A percentile compares a stretch with the other conserved stretches of the same genome.
These are phyloP conservation scores for Nomada fabriciana DNA, from an alignment of 2,888 invertebrate genomes.

Conservation along the genomic window DNA sequence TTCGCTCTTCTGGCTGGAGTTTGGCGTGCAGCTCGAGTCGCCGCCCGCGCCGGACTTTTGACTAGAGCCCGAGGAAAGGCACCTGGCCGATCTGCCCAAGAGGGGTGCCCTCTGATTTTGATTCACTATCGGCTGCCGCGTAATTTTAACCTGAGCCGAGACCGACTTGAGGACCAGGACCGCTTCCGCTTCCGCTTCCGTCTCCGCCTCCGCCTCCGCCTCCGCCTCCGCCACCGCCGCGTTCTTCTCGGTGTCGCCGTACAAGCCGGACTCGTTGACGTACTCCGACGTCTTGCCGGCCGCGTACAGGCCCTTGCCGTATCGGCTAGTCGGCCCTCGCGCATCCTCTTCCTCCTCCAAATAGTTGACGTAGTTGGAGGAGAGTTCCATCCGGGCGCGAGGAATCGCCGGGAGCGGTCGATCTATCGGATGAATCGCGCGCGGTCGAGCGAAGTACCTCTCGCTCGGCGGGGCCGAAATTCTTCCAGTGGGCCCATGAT, in stretches of 20 bases:
- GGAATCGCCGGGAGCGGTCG: constrained; percentile 82
- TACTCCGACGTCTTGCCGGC: constrained; percentile 48
- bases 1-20: constrained; percentile 81
- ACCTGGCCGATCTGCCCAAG: constrained; percentile 74
- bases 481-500: constrained; percentile 79
- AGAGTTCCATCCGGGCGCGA: constrained; percentile 73
- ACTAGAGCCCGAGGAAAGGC: constrained; percentile 79
- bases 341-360: constrained; percentile 55
- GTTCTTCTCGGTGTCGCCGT: constrained; percentile 17
- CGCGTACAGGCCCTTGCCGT: constrained; percentile 6
- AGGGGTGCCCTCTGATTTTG: constrained; percentile 72
- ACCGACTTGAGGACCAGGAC: constrained; percentile 73
- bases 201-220: background rate
- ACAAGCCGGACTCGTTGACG: constrained; percentile 54
- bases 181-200: background rate
- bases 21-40: constrained; percentile 81
- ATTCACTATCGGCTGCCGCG: constrained; percentile 74
- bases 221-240: too few relatives aligned
- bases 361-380: constrained; percentile 75
- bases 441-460: constrained; percentile 76
- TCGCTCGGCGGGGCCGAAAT: constrained; percentile 80
- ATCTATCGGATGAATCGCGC: constrained; percentile 79
- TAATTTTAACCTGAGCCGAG: constrained; percentile 77
- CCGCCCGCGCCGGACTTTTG: constrained; percentile 81
- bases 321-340: background rate